Conservation (phyloP, 2,888 invertebrate species). For the Eustalomyia histrio region DNA sequence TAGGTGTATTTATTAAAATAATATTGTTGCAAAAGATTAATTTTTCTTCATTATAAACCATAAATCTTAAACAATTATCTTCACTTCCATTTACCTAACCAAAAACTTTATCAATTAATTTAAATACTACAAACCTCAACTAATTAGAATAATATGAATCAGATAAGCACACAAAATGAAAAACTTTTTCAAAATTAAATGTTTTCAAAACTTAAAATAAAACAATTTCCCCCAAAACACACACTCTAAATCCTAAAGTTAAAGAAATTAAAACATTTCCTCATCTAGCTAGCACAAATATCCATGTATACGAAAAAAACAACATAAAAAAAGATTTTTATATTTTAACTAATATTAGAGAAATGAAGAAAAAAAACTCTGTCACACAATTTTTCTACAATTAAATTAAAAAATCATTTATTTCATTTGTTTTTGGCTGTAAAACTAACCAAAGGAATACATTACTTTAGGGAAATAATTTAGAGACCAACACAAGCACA, state of each 20-base stretch:
- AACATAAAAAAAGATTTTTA: constrained; percentile 8
- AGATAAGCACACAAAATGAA: neutral
- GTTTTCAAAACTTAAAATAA: neutral
- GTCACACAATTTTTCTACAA: constrained; percentile 20
- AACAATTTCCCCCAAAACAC: neutral
- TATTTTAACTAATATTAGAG: neutral
- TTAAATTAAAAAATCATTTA: constrained; percentile 46
- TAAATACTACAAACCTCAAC: neutral
- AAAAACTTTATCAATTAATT: neutral
- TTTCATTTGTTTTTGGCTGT: neutral
- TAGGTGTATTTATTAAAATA: no score
- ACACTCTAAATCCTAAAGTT: neutral
- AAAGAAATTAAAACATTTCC: constrained; percentile 34
- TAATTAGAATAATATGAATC: neutral
- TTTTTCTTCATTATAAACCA: no score
- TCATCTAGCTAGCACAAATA: neutral
- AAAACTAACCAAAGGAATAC: neutral
- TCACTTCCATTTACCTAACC: no score
- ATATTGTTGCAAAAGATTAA: no score
- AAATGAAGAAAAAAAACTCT: constrained; percentile 3
- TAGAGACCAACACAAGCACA: neutral
- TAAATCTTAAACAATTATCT: no score
- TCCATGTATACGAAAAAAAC: neutral
- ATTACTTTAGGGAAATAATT: neutral
- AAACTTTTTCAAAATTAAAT: neutral